phyloP scores from a whole-genome alignment of 2,797 vertebrate genomes.

The Heteromormyrus szaboi region DNA sequence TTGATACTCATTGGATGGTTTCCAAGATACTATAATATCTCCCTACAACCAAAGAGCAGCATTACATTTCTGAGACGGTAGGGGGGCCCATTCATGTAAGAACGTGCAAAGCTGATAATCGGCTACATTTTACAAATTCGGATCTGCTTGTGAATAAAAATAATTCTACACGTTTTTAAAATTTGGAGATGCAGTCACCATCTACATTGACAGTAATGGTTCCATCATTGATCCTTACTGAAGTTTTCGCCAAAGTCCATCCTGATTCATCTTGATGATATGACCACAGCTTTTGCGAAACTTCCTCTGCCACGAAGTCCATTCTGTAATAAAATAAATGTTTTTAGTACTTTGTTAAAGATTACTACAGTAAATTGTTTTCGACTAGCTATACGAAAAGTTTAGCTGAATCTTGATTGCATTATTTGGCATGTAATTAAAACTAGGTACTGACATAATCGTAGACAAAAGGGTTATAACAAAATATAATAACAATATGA shows the following conservation, averaged over 20 bases:
- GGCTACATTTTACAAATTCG: not conserved
- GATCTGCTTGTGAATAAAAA: not conserved
- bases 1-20: slow-evolving; percentile 48
- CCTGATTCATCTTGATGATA: slow-evolving; percentile 28
- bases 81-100: not conserved
- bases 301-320: slow-evolving; percentile 27
- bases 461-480: not conserved
- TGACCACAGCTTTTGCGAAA: slow-evolving; percentile 26
- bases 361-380: not conserved
- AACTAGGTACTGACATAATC: not conserved
- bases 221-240: slow-evolving; percentile 20
- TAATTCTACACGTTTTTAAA: not conserved
- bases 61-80: not conserved
- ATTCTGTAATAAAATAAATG: slow-evolving; percentile 14
- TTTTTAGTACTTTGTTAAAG: not conserved
- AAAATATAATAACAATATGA: not conserved
- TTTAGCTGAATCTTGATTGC: not conserved
- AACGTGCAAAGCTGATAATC: not conserved
- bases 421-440: not conserved
- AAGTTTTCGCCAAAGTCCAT: slow-evolving; percentile 30
- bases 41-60: slow-evolving; percentile 41
- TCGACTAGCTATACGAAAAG: not conserved
- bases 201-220: not conserved
- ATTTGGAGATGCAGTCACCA: not conserved
- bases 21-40: slow-evolving; percentile 50